These are phyloP conservation scores for Alca torda DNA, from an alignment of 2,797 vertebrate species.

Conservation along the genomic window DNA sequence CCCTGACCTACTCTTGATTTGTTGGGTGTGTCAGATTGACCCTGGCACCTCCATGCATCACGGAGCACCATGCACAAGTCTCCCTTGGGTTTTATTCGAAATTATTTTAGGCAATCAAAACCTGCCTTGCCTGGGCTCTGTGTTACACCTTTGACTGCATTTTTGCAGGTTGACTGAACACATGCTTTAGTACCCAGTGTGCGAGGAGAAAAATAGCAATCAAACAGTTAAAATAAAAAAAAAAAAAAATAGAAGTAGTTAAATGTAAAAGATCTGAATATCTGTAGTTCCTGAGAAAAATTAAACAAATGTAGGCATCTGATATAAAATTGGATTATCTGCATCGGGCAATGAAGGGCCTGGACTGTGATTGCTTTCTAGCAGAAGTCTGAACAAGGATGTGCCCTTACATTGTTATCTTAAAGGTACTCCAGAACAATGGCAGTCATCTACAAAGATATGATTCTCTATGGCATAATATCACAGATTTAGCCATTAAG, in stretches of 20 bases:
- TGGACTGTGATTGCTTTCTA: background rate
- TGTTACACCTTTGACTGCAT: background rate
- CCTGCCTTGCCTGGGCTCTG: background rate
- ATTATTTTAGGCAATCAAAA: background rate
- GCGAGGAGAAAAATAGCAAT: background rate
- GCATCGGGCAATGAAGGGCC: background rate
- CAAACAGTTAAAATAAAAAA: background rate
- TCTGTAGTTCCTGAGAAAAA: background rate
- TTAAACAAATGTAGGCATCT: background rate
- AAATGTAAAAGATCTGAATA: background rate
- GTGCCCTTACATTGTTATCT: background rate
- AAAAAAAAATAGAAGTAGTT: background rate
- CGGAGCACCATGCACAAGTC: background rate
- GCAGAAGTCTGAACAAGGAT: background rate
- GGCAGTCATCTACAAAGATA: background rate
- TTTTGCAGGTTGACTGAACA: background rate
- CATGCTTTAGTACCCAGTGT: background rate
- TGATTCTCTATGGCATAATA: conserved; percentile 11
- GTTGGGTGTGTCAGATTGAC: background rate
- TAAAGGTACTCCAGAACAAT: conserved; percentile 8
- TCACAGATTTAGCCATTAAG: conserved; percentile 13
- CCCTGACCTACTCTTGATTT: background rate
- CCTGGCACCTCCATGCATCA: background rate
- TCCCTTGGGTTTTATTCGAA: background rate
- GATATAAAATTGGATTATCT: background rate